phyloP scores from a whole-genome alignment of 2,113 vertebrate genomes.

The Anarhynchus alexandrinus region DNA sequence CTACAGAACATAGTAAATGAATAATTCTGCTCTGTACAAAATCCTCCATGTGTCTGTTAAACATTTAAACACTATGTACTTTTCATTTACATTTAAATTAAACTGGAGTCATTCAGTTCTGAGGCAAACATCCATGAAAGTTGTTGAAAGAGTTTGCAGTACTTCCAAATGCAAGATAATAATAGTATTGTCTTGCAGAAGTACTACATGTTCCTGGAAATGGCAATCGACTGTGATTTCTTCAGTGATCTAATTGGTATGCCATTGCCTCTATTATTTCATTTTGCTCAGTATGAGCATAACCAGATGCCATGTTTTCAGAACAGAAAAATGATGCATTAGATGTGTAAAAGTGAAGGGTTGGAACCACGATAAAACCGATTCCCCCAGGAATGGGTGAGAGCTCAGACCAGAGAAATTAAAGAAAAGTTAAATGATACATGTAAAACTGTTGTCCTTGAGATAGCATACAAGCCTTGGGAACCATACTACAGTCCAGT shows the following conservation, averaged over 20 bases:
- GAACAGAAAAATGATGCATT: background rate
- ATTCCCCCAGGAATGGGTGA: background rate
- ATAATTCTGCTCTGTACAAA: background rate
- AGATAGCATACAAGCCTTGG: fast-evolving
- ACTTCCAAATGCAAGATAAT: background rate
- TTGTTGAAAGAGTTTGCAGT: background rate
- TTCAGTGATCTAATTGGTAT: background rate
- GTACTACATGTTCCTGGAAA: conserved; percentile 1
- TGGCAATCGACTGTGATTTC: background rate
- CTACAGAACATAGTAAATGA: background rate
- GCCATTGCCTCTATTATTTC: background rate
- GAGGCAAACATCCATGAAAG: background rate
- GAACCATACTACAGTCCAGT: background rate
- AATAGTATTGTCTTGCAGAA: background rate
- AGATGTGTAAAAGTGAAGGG: background rate
- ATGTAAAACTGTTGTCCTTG: background rate
- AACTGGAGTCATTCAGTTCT: background rate
- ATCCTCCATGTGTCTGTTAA: background rate
- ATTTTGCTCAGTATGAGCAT: background rate
- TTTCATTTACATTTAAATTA: conserved; percentile 60
- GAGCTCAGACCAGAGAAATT: background rate
- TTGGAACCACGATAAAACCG: background rate
- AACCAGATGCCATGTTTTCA: conserved; percentile 10
- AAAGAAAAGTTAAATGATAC: background rate
- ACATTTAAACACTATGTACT: background rate